Conservation (phyloP, 1,140 invertebrate genomes). For the Bombus ignitus region DNA sequence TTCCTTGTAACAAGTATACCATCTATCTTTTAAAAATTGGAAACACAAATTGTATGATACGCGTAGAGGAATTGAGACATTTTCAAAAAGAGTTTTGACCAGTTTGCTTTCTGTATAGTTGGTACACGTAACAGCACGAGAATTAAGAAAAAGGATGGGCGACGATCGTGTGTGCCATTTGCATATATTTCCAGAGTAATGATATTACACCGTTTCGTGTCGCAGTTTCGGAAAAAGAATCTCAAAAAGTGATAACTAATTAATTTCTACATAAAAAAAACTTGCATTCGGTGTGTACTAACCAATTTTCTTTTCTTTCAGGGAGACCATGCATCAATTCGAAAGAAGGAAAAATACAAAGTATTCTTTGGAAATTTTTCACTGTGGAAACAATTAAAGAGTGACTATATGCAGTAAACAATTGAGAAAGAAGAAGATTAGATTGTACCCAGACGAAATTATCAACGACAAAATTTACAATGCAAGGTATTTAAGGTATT, state of each 20-base stretch:
- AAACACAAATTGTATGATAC: no score
- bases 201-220: neutral
- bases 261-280: neutral
- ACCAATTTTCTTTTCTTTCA: neutral
- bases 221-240: neutral
- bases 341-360: neutral
- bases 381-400: neutral
- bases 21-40: no score
- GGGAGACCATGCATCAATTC: neutral
- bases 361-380: neutral
- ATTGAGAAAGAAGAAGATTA: neutral
- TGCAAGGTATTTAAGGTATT: neutral
- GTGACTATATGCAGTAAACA: no score
- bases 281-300: neutral
- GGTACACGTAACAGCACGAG: no score
- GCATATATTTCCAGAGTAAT: neutral
- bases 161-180: neutral
- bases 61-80: no score
- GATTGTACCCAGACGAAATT: neutral
- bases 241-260: neutral
- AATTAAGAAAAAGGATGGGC: neutral
- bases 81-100: no score
- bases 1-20: no score
- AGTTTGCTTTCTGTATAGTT: no score
- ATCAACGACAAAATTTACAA: neutral